Percentiles rank a stretch among this genome's conserved stretches.
phyloP scores from a whole-genome alignment of 2,113 vertebrate species.

The Spea multiplicata region DNA sequence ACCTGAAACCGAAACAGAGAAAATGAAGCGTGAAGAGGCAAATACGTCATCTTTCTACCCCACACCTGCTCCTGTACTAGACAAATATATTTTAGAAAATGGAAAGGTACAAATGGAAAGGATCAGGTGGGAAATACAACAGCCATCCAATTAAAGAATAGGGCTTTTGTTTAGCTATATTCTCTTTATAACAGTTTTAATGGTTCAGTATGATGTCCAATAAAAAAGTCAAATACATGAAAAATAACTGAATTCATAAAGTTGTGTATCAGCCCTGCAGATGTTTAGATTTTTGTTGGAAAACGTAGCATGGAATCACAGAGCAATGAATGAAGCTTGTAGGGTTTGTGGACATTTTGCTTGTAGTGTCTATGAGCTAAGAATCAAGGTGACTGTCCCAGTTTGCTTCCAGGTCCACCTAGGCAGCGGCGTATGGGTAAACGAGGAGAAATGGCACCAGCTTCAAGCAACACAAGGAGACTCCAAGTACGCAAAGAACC shows the following conservation, averaged over 20 bases:
- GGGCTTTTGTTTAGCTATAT: no score
- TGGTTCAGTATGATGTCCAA: no score
- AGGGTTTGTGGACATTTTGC: neutral
- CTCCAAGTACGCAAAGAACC: constrained; percentile 98
- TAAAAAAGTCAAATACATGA: no score
- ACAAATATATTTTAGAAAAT: constrained; percentile 82
- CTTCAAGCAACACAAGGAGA: constrained; percentile 97
- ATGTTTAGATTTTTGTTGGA: no score
- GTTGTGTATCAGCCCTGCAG: no score
- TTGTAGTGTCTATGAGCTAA: neutral
- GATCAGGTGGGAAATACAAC: no score
- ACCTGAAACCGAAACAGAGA: constrained; percentile 71
- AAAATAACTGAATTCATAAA: no score
- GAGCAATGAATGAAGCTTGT: no score
- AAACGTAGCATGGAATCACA: no score
- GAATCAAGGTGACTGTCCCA: no score
- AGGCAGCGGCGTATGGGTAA: constrained; percentile 97
- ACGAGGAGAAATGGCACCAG: constrained; percentile 98
- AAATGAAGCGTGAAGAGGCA: constrained; percentile 71
- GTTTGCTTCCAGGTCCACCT: constrained; percentile 83
- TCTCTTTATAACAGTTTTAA: no score
- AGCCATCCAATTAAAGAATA: no score
- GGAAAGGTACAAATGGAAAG: constrained; percentile 68
- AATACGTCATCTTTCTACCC: constrained; percentile 78
- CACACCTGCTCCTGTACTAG: constrained; percentile 74